Evolutionary conservation across 37 sponge, comb jelly and placozoan species (phyloP).

Genomic region (Crambe crambe): DNA sequence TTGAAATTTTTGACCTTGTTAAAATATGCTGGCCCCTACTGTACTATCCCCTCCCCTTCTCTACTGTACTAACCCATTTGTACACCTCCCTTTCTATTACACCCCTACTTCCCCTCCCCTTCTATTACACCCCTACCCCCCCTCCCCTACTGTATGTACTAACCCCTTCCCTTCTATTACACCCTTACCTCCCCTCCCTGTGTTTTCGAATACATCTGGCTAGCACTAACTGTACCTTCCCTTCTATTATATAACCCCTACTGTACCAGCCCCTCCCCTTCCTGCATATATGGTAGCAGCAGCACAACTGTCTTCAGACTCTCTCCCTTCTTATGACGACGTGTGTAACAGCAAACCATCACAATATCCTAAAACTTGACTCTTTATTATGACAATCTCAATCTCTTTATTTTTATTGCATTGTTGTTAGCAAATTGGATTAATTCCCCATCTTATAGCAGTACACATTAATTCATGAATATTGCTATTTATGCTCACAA

Average conservation of each 20-base stretch:
- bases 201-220: no score
- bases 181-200: neutral
- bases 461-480: neutral
- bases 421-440: neutral
- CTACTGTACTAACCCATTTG: no score
- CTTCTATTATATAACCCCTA: neutral
- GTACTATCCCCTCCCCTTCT: no score
- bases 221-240: no score
- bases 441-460: neutral
- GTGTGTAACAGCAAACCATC: neutral
- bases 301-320: neutral
- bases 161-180: neutral
- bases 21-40: no score
- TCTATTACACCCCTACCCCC: neutral
- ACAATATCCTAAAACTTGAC: neutral
- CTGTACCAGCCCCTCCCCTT: slow-evolving; percentile 8
- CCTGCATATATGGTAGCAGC: slow-evolving; percentile 28
- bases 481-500: neutral
- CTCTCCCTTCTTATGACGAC: slow-evolving; percentile 16
- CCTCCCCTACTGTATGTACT: neutral
- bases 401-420: neutral
- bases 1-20: no score
- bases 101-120: neutral
- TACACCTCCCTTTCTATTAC: neutral
- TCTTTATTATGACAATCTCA: neutral